Evolutionary conservation across 1,140 invertebrate genomes (phyloP), one percentile per base, ranked within the genome.

Genomic region (Aphaenogaster ashmeadi): DNA sequence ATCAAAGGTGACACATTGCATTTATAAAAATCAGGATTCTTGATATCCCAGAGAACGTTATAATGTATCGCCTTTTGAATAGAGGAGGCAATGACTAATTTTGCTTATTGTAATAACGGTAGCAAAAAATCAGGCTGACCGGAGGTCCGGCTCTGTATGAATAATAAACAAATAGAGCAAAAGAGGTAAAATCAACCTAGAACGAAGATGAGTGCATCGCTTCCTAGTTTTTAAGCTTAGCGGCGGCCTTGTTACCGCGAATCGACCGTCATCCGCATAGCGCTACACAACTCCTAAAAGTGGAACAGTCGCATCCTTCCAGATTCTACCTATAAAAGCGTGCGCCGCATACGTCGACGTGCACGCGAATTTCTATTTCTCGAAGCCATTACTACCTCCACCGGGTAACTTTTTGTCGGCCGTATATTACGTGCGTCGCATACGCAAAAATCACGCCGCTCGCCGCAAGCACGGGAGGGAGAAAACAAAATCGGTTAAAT

Each of bases 291-390:
- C 88, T 90, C 91, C 84, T 87, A 94, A 83, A 83, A 94, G 94
- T 95, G 92, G 94, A 93, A 94, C 94, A 93, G 91, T 93, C 93
- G 93, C 93, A 95, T 95, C 94, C 93, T 94, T 93, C 92, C 91
- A 94, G 93, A 93, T 94, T 92, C 92, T 88, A 90, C 83, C 75
- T 91, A 91, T 91, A 93, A 93, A 90, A 84, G 87, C 86, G 92
- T 93, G 91, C 85, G 79, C 90, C 90, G 87, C 81, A 91, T 92
- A 91, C 92, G 86, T 91, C 83, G 36, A n/a, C 72, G 72, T 89
- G 71, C 87, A 87, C 71, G 90, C 87, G 90, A 95, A 93, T 95
- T 95, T 95, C 95, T 95, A 94, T 94, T 95, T 94, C 92, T 94
- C 89, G 91, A 94, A 94, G 92, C 58, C n/a, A 79, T 44, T 64